Conservation (phyloP, 1,140 invertebrate genomes). For the Orussus abietinus region DNA sequence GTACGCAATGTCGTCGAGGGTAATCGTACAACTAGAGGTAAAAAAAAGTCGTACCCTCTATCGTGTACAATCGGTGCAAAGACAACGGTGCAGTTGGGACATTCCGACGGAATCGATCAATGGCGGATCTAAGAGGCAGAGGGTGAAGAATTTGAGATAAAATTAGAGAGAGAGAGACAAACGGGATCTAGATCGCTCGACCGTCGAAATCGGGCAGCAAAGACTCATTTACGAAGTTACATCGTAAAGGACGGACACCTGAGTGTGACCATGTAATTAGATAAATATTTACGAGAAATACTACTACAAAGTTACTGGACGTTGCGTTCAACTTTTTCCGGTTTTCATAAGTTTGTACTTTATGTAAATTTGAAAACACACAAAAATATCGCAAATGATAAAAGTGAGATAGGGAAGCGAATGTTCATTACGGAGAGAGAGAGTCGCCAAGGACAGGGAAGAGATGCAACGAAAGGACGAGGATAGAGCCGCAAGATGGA, state of each 20-base stretch:
- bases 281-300: conserved; percentile 37
- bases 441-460: not conserved
- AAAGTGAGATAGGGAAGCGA: no score
- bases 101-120: conserved; percentile 23
- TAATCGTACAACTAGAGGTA: no score
- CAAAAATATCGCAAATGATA: not conserved
- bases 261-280: conserved; percentile 46
- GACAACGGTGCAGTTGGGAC: conserved; percentile 30
- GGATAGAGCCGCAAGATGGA: no score
- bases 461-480: conserved; percentile 21
- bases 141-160: not conserved
- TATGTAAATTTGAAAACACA: conserved; percentile 47
- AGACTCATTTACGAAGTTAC: no score
- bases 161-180: no score
- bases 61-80: no score
- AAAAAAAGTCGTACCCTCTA: no score
- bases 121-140: not conserved
- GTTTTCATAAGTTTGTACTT: conserved; percentile 53
- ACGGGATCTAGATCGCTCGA: not conserved
- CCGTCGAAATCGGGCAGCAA: not conserved
- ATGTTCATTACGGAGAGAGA: not conserved
- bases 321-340: conserved; percentile 46
- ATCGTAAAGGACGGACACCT: conserved; percentile 41
- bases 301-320: conserved; percentile 35
- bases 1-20: no score